Percentiles rank a stretch among this genome's conserved stretches.
Evolutionary conservation across 2,113 vertebrate genomes (phyloP).

Genomic region (Microcebus lehilahytsara): DNA sequence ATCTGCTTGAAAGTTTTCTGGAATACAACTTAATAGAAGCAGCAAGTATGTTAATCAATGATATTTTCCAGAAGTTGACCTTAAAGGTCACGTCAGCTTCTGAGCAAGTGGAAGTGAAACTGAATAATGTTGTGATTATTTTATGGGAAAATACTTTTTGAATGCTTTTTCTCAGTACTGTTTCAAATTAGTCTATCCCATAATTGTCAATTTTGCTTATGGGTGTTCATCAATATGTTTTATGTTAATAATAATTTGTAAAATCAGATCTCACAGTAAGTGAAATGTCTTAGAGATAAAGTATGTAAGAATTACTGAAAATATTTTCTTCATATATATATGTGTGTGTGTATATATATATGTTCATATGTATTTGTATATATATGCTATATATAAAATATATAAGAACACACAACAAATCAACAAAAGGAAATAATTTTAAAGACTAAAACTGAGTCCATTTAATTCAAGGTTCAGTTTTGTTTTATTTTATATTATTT

Average conservation of each 20-base stretch:
- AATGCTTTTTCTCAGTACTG: not conserved
- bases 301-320: not conserved
- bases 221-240: not conserved
- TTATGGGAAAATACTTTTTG: conserved; percentile 26
- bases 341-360: rapidly evolving
- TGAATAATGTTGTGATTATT: not conserved
- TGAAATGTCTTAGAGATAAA: not conserved
- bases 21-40: not conserved
- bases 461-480: not conserved
- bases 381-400: not conserved
- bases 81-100: conserved; percentile 20
- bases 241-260: not conserved
- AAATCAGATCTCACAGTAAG: not conserved
- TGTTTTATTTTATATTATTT: not conserved
- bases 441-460: not conserved
- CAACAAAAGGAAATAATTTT: not conserved
- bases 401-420: not conserved
- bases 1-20: not conserved
- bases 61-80: conserved; percentile 51
- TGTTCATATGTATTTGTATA: too few species aligned
- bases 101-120: conserved; percentile 56
- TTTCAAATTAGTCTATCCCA: not conserved
- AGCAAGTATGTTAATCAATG: conserved; percentile 27
- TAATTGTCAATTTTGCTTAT: not conserved
- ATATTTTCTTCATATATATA: not conserved